A percentile compares a stretch with the other conserved stretches of the same genome.
Evolutionary conservation across 2,113 vertebrate species (phyloP).

Genomic region (Pteropus alecto): DNA sequence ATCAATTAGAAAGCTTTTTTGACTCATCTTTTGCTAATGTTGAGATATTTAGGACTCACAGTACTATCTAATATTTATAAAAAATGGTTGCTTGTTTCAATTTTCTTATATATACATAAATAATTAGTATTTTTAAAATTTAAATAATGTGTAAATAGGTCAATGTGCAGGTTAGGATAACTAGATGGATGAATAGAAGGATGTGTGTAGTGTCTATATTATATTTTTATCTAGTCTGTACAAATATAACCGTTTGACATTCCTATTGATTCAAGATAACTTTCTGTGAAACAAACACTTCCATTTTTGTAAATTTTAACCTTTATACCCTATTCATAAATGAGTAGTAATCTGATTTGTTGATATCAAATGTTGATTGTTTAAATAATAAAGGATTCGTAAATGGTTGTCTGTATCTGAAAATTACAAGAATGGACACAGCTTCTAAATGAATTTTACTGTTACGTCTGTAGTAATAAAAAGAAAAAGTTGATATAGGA

Average conservation of each 20-base stretch:
- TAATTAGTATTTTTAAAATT: neutral
- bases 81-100: neutral
- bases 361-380: neutral
- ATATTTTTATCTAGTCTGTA: neutral
- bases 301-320: neutral
- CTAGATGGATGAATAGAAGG: neutral
- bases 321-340: neutral
- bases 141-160: neutral
- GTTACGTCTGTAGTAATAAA: neutral
- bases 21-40: neutral
- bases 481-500: neutral
- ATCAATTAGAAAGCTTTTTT: neutral
- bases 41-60: neutral
- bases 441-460: neutral
- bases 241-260: neutral
- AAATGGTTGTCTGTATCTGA: neutral
- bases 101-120: neutral
- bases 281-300: neutral
- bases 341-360: neutral
- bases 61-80: neutral
- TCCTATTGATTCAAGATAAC: neutral
- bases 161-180: neutral
- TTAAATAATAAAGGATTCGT: neutral
- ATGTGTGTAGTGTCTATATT: neutral
- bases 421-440: neutral